These are phyloP conservation scores for Tonatia bakeri DNA, from an alignment of 2,113 vertebrate genomes.

Conservation along the genomic window DNA sequence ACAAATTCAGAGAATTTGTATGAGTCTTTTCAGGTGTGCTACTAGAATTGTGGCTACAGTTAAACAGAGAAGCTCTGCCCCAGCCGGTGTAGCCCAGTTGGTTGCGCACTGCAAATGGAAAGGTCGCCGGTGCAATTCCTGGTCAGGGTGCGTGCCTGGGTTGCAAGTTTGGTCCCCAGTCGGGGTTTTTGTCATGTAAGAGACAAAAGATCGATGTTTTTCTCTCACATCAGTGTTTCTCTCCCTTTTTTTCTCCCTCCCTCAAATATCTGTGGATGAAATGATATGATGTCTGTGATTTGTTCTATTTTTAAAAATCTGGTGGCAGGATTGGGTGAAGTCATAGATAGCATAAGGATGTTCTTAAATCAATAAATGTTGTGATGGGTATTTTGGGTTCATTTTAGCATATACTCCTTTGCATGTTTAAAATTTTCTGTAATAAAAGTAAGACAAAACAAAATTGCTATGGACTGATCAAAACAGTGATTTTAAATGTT, in stretches of 20 bases:
- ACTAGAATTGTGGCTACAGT: not conserved
- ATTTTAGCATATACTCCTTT: not conserved
- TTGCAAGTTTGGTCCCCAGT: too few relatives aligned
- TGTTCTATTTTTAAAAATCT: not conserved
- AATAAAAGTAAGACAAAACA: constrained; percentile 13
- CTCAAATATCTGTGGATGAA: not conserved
- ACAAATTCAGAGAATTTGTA: not conserved
- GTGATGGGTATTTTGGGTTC: not conserved
- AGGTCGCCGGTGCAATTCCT: too few relatives aligned
- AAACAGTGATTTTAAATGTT: constrained; percentile 4
- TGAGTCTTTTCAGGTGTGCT: not conserved
- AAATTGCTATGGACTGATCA: not conserved
- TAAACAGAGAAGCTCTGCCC: not conserved
- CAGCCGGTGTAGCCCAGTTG: too few relatives aligned
- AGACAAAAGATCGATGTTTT: too few relatives aligned
- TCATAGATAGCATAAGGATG: not conserved
- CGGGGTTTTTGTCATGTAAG: too few relatives aligned
- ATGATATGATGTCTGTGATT: not conserved
- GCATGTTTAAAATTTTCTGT: not conserved
- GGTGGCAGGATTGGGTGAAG: not conserved
- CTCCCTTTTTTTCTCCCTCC: too few relatives aligned
- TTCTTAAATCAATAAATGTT: not conserved
- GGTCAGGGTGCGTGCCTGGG: too few relatives aligned
- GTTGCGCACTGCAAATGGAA: too few relatives aligned
- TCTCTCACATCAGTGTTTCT: too few relatives aligned